Evolutionary conservation across 2,113 vertebrate species (phyloP), one percentile per base, ranked within the genome.

Genomic region (Grantiella picta): DNA sequence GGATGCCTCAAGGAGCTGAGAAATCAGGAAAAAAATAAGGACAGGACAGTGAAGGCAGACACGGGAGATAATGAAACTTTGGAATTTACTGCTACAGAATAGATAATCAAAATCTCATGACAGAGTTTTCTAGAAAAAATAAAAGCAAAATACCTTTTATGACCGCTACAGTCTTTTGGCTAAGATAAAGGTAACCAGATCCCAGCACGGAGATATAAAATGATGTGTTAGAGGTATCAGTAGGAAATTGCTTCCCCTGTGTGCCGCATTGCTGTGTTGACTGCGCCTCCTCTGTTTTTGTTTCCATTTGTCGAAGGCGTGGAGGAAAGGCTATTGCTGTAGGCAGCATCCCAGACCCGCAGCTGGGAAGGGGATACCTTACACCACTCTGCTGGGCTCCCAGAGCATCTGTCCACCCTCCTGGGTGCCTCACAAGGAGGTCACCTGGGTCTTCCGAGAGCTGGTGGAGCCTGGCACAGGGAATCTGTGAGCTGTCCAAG

Each of bases 221-320:
- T 83, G 50, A 94, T 78, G 78, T 90, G 85, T 94, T 94, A 85
- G 93, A 95, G 83, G 87, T 86, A 86, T 96, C 91, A 75, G 69
- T 81, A 79, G 77, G 81, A 91, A 94, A 91, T 89, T 4, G 60
- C 89, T 90, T 90, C 77, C 73, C 75, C 45, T 49, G 22, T 56
- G 76, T 64, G 88, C 70, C 42, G 59, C 22, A 0, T 20, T 84
- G 61, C 69, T 84, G 52, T 21, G 2, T 25, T 78, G 75, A 56
- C 79, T 80, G 66, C 0, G 1, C 44, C 72, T 69, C 60, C 73
- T 83, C 78, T 91, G 70, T 25, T 95, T 91, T 91, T 68, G 22
- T 80, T 95, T 90, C 93, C 85, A 63, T 77, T 75, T 86, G 90
- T 75, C 0, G 1, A 22, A 44, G 53, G 66, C 11, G 0, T 9